Evolutionary conservation across 30 jellyfish, hydroid and myxozoan genomes (phyloP).

Genomic region (Aurelia coerulea): DNA sequence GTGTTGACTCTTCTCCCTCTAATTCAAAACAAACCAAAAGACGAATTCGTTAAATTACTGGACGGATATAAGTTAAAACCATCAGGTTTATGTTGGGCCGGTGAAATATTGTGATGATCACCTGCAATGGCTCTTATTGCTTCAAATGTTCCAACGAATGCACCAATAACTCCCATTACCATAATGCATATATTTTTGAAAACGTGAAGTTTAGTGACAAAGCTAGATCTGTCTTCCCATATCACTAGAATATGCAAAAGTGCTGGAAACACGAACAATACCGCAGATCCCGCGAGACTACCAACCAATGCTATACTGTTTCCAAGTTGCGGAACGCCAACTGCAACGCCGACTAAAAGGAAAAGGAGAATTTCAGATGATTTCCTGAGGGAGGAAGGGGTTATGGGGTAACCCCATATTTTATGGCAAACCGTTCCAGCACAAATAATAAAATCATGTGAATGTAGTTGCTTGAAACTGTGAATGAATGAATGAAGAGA

Average conservation of each 20-base stretch:
- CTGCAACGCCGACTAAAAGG: slow-evolving; percentile 64
- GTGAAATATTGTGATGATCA: slow-evolving; percentile 45
- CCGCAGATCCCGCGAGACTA: slow-evolving; percentile 90
- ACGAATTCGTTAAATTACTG: too few relatives aligned
- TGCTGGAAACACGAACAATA: slow-evolving; percentile 79
- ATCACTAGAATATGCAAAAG: slow-evolving; percentile 63
- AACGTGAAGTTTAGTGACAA: slow-evolving; percentile 18
- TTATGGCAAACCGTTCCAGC: background rate
- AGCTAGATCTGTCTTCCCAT: slow-evolving; percentile 65
- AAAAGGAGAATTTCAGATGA: background rate
- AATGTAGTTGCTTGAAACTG: too few relatives aligned
- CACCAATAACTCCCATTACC: slow-evolving; percentile 72
- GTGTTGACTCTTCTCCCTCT: too few relatives aligned
- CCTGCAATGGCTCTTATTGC: background rate
- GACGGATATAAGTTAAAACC: background rate
- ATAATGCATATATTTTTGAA: slow-evolving; percentile 53
- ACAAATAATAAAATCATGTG: too few relatives aligned
- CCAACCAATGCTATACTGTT: slow-evolving; percentile 86
- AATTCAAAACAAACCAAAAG: too few relatives aligned
- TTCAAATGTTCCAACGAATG: slow-evolving; percentile 71
- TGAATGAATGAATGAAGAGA: too few relatives aligned
- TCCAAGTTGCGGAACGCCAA: slow-evolving; percentile 75
- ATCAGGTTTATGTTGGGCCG: slow-evolving; percentile 17
- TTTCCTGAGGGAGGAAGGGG: too few relatives aligned
- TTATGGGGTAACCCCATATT: background rate